These are phyloP conservation scores for Cenopis cana DNA, from an alignment of 2,888 invertebrate species.

Conservation along the genomic window DNA sequence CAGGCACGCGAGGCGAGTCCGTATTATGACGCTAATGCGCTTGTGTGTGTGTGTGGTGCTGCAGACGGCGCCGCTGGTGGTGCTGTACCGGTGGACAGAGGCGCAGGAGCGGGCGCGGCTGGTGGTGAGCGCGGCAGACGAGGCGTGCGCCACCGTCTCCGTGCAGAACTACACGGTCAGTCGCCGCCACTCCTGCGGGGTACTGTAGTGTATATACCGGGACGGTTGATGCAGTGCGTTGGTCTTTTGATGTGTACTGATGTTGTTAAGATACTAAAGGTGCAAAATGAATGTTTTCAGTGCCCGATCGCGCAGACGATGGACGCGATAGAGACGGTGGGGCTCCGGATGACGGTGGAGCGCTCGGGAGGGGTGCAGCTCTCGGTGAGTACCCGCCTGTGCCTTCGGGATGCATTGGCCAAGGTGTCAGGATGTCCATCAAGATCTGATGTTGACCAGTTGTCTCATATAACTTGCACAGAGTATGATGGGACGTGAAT, in stretches of 20 bases:
- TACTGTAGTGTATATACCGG: no score
- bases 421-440: no score
- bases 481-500: no score
- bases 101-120: constrained; percentile 68
- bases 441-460: no score
- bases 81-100: constrained; percentile 61
- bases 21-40: not conserved
- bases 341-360: constrained; percentile 69
- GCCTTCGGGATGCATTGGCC: no score
- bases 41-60: not conserved
- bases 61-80: constrained; percentile 67
- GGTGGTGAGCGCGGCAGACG: constrained; percentile 63
- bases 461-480: no score
- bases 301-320: constrained; percentile 71
- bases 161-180: constrained; percentile 70
- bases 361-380: constrained; percentile 71
- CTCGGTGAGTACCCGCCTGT: constrained; percentile 57
- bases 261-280: not conserved
- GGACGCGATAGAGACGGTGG: constrained; percentile 51
- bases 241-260: no score
- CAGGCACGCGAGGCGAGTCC: not conserved
- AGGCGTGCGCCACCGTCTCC: constrained; percentile 70
- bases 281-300: constrained; percentile 55
- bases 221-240: no score
- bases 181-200: no score